These are phyloP conservation scores for Xylophagus ater DNA, from an alignment of 2,888 invertebrate genomes.

Conservation along the genomic window DNA sequence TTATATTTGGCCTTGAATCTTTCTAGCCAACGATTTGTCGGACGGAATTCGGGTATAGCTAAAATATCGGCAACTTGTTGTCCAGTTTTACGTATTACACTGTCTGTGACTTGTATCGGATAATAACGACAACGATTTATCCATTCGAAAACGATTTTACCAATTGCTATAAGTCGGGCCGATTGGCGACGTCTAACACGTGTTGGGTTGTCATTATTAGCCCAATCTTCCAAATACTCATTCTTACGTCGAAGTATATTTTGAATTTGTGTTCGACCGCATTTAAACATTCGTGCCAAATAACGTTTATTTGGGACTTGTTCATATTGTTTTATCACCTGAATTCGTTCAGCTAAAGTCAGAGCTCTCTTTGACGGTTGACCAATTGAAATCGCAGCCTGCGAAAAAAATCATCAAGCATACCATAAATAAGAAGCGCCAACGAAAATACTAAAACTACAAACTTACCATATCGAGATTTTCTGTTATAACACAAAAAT, in stretches of 20 bases:
- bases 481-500: too few relatives aligned
- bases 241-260: constrained; percentile 9
- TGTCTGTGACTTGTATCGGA: constrained; percentile 1
- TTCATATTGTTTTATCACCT: constrained; percentile 6
- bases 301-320: not conserved
- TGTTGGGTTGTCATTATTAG: constrained; percentile 1
- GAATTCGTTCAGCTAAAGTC: constrained; percentile 4
- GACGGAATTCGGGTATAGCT: constrained; percentile 2
- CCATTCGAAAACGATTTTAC: constrained; percentile 2
- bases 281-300: constrained; percentile 4
- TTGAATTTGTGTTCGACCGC: constrained; percentile 7
- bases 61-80: not conserved
- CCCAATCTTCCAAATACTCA: constrained; percentile 5
- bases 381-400: too few relatives aligned
- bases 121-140: constrained; percentile 3
- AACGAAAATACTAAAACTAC: too few relatives aligned
- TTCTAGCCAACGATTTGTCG: constrained; percentile 12
- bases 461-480: too few relatives aligned
- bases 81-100: not conserved
- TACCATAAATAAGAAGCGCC: too few relatives aligned
- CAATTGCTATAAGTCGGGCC: not conserved
- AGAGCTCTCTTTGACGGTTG: too few relatives aligned
- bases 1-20: constrained; percentile 8
- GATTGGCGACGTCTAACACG: not conserved
- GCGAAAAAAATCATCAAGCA: too few relatives aligned